Evolutionary conservation across 2,797 vertebrate species (phyloP).

Genomic region (Rhinichthys osculus): DNA sequence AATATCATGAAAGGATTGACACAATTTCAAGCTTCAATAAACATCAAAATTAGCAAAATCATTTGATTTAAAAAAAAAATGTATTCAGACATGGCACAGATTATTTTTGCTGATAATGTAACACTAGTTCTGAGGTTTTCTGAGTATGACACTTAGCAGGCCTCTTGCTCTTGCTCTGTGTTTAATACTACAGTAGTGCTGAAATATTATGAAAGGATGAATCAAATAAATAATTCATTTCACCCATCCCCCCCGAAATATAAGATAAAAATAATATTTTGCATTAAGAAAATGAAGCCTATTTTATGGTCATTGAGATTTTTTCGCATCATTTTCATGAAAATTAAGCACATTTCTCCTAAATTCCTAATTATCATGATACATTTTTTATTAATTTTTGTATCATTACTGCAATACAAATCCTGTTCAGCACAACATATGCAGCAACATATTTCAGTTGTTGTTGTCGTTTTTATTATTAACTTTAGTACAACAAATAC

Average conservation of each 20-base stretch:
- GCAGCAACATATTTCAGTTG: too few species aligned
- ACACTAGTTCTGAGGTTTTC: neutral
- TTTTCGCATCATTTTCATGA: too few species aligned
- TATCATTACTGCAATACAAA: too few species aligned
- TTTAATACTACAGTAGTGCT: neutral
- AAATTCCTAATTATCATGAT: too few species aligned
- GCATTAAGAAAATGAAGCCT: too few species aligned
- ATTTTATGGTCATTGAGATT: too few species aligned
- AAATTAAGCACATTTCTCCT: too few species aligned
- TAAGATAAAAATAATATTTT: too few species aligned
- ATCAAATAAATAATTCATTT: neutral
- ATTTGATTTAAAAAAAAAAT: neutral
- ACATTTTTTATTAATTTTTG: too few species aligned
- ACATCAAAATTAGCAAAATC: neutral
- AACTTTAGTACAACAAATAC: neutral
- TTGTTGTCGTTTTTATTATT: neutral
- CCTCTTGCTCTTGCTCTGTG: neutral
- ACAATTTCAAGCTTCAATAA: neutral
- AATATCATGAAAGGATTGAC: neutral
- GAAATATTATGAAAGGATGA: neutral
- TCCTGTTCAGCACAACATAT: too few species aligned
- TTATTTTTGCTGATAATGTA: neutral
- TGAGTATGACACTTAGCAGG: neutral
- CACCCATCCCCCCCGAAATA: too few species aligned
- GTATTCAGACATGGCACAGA: neutral